Base-by-base conservation (phyloP, 2,113 vertebrate species). In the Caracal caracal region DNA sequence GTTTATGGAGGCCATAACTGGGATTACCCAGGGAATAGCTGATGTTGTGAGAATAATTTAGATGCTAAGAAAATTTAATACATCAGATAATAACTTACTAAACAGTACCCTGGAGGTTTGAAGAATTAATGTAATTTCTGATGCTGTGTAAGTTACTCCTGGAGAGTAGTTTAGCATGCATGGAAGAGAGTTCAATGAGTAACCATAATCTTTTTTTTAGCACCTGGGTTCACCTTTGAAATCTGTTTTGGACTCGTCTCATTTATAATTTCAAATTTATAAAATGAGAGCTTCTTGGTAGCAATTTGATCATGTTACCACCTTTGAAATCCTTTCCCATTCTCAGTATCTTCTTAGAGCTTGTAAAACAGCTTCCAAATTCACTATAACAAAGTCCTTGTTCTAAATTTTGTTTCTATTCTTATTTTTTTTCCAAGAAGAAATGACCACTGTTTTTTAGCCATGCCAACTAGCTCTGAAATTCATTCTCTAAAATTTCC, bases 11-110 rank as follows among this genome's bases (percentile, higher is more conserved):
- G 35, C 61, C 63, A 53, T 65, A 82, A 68, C 28, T 17, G 20
- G 56, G 20, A 59, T 59, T 79, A 96, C 35, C 28, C 17, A 56
- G 10, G 63, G 79, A 92, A 92, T 56, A 93, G 47, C 66, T 94
- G 59, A 81, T 76, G 37, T 81, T 94, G 28, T 78, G 93, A 93
- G 90, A 95, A 90, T 93, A 89, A 96, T 97, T 89, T 86, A 73
- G 20, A 79, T 28, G 56, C 59, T 78, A 96, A 91, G 70, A 92
- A 92, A 93, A 96, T 71, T 81, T 61, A 85, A 80, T 84, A 35
- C 28, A 49, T 37, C 49, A 89, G 76, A 61, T 92, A 94, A 89
- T 68, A 75, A 37, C 82, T 90, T 80, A 61, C 24, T 87, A 19
- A 93, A 63, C 3, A 35, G 35, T 70, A 70, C 93, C 83, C 79